Evolutionary conservation across 1,140 invertebrate species (phyloP).

Genomic region (Drosophila equinoxialis): DNA sequence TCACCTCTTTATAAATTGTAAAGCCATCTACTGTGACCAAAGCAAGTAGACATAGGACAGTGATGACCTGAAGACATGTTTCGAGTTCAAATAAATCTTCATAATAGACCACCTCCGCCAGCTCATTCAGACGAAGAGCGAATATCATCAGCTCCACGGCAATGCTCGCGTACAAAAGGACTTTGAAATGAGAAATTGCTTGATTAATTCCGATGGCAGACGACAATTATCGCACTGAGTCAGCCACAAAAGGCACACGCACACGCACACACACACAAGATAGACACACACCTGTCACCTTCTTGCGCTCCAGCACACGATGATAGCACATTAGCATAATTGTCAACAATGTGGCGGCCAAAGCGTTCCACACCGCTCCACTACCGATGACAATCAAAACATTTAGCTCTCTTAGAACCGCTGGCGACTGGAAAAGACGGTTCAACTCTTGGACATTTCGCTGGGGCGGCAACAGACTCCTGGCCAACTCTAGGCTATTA

Average conservation of each 20-base stretch:
- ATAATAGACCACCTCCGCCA: constrained; percentile 67
- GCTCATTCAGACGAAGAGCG: constrained; percentile 62
- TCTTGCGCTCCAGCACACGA: constrained; percentile 74
- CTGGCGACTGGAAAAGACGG: constrained; percentile 42
- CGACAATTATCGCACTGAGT: constrained; percentile 27
- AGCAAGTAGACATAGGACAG: constrained; percentile 49
- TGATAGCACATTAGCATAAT: constrained; percentile 76
- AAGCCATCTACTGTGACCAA: constrained; percentile 62
- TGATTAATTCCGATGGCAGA: constrained; percentile 27
- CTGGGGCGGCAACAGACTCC: constrained; percentile 62
- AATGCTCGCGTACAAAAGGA: constrained; percentile 65
- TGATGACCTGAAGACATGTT: constrained; percentile 47
- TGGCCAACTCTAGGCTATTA: constrained; percentile 71
- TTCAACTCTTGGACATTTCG: constrained; percentile 38
- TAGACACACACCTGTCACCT: constrained; percentile 62
- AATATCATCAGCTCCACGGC: constrained; percentile 57
- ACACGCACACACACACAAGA: too few relatives aligned
- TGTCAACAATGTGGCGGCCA: constrained; percentile 62
- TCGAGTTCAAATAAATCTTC: constrained; percentile 68
- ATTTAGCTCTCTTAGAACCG: constrained; percentile 47
- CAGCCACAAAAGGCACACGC: constrained; percentile 11
- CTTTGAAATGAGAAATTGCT: constrained; percentile 46
- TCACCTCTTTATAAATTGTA: constrained; percentile 78
- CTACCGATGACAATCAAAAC: constrained; percentile 63
- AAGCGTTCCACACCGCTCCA: constrained; percentile 64